Conservation (phyloP, 2,113 vertebrate species). For the Paralichthys olivaceus region DNA sequence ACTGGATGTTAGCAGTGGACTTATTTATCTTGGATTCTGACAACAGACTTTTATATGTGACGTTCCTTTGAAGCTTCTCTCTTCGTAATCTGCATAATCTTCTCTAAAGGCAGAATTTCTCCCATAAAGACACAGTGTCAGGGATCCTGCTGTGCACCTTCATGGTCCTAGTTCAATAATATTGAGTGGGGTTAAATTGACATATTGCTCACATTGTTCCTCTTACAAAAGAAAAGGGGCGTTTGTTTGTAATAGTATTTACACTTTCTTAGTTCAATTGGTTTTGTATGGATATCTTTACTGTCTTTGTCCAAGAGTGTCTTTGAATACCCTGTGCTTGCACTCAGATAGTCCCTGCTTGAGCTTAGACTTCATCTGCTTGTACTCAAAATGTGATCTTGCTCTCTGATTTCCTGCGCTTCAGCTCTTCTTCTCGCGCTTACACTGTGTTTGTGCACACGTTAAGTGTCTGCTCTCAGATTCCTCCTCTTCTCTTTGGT, state of each 20-base stretch:
- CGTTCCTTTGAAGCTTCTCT: slow-evolving; percentile 11
- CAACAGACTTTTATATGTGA: background rate
- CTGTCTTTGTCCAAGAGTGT: background rate
- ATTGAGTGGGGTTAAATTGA: background rate
- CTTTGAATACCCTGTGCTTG: too few relatives aligned
- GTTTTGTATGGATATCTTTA: too few relatives aligned
- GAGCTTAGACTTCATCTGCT: too few relatives aligned
- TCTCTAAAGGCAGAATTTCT: background rate
- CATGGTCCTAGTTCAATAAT: background rate
- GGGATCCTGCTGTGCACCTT: background rate
- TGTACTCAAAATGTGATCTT: too few relatives aligned
- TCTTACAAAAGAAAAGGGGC: too few relatives aligned
- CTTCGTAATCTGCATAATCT: background rate
- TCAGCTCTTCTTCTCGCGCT: too few relatives aligned
- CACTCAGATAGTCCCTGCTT: too few relatives aligned
- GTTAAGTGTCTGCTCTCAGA: too few relatives aligned
- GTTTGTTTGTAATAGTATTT: background rate
- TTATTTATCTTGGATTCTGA: slow-evolving; percentile 29
- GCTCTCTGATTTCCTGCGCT: too few relatives aligned
- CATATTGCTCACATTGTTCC: background rate
- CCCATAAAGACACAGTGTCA: background rate
- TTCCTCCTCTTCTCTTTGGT: too few relatives aligned
- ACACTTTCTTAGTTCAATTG: background rate
- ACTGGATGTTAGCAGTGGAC: slow-evolving; percentile 7
- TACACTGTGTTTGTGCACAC: too few relatives aligned